Conservation (phyloP, 2,113 vertebrate species). For the Ptilorrhoa leucosticta region DNA sequence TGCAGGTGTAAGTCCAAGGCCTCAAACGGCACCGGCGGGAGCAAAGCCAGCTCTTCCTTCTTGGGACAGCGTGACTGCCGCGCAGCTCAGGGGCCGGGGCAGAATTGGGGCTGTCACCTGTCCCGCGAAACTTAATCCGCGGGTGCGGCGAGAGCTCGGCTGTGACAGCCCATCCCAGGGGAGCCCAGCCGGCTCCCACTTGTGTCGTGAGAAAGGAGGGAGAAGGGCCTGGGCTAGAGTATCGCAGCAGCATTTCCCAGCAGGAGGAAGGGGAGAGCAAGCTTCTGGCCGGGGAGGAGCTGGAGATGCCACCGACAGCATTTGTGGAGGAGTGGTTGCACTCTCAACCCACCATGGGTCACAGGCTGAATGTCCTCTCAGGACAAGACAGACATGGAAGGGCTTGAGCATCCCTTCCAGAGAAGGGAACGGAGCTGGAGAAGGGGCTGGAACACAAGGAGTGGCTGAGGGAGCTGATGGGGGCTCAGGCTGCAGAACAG, state of each 20-base stretch:
- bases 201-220: background rate
- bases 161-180: background rate
- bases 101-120: background rate
- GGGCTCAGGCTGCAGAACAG: background rate
- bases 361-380: background rate
- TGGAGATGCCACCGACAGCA: rapidly evolving
- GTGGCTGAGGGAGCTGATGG: background rate
- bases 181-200: background rate
- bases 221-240: background rate
- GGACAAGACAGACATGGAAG: background rate
- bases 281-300: background rate
- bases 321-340: no score
- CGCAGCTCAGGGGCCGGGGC: background rate
- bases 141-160: no score
- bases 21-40: background rate
- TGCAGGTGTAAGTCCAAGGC: background rate
- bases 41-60: background rate
- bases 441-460: background rate
- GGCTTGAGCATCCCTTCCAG: background rate
- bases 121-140: background rate
- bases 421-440: background rate
- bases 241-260: background rate
- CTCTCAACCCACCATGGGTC: background rate
- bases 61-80: no score
- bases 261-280: background rate